phyloP scores from a whole-genome alignment of 2,797 vertebrate genomes.

The Cynopterus sphinx region DNA sequence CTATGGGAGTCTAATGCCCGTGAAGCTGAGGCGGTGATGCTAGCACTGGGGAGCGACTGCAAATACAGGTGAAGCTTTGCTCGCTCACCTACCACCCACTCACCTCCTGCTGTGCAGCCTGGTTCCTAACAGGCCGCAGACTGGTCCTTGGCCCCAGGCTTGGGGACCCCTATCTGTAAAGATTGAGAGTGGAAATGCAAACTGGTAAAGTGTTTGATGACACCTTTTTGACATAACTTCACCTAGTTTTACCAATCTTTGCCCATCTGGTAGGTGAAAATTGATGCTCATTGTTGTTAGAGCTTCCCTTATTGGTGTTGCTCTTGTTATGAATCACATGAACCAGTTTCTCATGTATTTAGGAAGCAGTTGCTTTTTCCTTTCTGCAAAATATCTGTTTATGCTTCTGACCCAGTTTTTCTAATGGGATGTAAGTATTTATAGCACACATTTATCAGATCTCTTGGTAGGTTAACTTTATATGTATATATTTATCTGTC shows the following conservation, averaged over 20 bases:
- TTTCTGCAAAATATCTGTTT: background rate
- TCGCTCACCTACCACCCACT: too few relatives aligned
- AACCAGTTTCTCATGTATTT: background rate
- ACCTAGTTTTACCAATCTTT: background rate
- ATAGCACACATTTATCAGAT: background rate
- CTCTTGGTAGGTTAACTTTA: background rate
- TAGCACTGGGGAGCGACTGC: too few relatives aligned
- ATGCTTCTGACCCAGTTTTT: background rate
- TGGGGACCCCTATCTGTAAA: too few relatives aligned
- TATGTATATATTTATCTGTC: background rate
- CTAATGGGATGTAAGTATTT: background rate
- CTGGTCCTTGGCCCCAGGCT: too few relatives aligned
- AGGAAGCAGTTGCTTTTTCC: background rate
- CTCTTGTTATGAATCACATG: background rate
- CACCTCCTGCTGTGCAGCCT: too few relatives aligned
- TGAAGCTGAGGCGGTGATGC: too few relatives aligned
- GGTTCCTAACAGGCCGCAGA: too few relatives aligned
- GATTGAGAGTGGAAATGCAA: background rate
- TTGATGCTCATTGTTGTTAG: accelerated
- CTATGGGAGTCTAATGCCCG: too few relatives aligned
- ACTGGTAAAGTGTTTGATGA: accelerated
- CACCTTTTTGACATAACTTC: accelerated
- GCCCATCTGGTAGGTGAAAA: background rate
- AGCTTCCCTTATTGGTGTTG: background rate
- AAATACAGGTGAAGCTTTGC: too few relatives aligned